A percentile compares a stretch with the other conserved stretches of the same genome.
Evolutionary conservation across 1,140 invertebrate species (phyloP).

Genomic region (Acyrthosiphon pisum): DNA sequence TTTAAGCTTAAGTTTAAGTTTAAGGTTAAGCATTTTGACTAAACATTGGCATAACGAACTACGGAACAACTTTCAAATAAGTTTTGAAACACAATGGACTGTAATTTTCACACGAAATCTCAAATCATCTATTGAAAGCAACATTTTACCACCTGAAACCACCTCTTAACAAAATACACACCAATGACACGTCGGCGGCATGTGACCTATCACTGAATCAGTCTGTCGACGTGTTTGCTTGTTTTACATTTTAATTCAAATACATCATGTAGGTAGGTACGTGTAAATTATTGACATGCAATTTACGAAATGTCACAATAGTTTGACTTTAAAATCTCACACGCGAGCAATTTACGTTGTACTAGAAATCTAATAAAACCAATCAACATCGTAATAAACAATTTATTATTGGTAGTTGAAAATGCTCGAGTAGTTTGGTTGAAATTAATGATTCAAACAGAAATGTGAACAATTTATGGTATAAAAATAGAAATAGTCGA

Average conservation of each 20-base stretch:
- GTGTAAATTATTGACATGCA: neutral
- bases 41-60: neutral
- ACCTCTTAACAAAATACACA: neutral
- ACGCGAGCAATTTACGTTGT: neutral
- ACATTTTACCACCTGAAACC: neutral
- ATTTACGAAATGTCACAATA: neutral
- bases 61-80: neutral
- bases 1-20: no score
- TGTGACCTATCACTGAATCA: neutral
- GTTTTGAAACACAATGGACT: neutral
- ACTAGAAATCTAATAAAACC: neutral
- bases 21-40: neutral
- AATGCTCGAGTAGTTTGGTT: neutral
- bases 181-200: neutral
- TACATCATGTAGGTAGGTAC: neutral
- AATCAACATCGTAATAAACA: neutral
- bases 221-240: neutral
- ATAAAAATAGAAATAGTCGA: neutral
- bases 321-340: neutral
- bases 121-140: slow-evolving; percentile 2
- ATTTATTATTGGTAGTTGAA: neutral
- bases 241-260: neutral
- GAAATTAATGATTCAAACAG: neutral
- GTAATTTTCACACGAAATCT: neutral
- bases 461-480: neutral